A percentile compares a stretch with the other conserved stretches of the same genome.
These are phyloP conservation scores for Drosophila paracracens DNA, from an alignment of 2,888 invertebrate species.

Conservation along the genomic window DNA sequence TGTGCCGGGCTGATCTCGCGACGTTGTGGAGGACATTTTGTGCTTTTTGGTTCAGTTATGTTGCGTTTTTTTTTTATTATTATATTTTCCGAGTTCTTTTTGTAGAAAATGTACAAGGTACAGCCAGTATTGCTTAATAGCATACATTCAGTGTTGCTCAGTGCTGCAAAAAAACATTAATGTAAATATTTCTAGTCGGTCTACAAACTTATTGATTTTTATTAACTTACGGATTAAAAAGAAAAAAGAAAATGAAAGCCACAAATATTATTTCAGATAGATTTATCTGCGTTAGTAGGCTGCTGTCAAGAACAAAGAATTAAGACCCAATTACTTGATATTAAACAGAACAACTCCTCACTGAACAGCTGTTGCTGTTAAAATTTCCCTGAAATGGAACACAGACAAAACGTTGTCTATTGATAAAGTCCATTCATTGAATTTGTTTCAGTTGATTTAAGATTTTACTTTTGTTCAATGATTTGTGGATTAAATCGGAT, in stretches of 20 bases:
- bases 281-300: not conserved
- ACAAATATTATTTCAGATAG: not conserved
- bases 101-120: conserved; percentile 37
- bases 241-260: not conserved
- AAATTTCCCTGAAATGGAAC: not conserved
- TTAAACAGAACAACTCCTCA: not conserved
- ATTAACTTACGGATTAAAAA: not conserved
- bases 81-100: conserved; percentile 33
- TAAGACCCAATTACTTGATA: not conserved
- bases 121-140: conserved; percentile 29
- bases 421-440: too few relatives aligned
- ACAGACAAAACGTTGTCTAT: not conserved
- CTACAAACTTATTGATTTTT: not conserved
- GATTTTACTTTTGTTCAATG: conserved; percentile 35
- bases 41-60: conserved; percentile 30
- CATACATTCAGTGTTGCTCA: conserved; percentile 25
- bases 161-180: not conserved
- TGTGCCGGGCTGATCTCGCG: conserved; percentile 80
- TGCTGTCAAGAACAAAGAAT: not conserved
- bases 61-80: conserved; percentile 12
- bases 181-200: not conserved
- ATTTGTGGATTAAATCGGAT: conserved; percentile 27
- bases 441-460: not conserved
- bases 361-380: conserved; percentile 31
- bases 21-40: conserved; percentile 67